Percentiles rank a stretch among this genome's conserved stretches.
Conservation (phyloP, 2,113 vertebrate genomes). For the Takifugu bimaculatus region DNA sequence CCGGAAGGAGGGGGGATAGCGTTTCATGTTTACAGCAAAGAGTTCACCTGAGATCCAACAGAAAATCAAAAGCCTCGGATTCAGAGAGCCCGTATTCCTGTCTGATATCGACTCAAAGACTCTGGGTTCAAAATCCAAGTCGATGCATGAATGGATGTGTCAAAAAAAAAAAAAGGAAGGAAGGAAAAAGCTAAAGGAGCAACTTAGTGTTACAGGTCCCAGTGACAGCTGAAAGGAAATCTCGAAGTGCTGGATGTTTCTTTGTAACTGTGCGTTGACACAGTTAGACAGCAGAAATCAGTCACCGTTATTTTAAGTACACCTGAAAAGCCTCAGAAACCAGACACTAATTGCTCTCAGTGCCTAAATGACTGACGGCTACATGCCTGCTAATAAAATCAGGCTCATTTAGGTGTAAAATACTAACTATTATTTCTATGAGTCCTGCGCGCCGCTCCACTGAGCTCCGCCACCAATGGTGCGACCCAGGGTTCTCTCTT, state of each 20-base stretch:
- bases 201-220: no score
- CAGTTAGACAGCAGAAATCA: background rate
- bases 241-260: no score
- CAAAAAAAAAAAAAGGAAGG: background rate
- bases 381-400: conserved; percentile 38
- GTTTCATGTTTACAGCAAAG: conserved; percentile 38
- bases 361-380: conserved; percentile 45
- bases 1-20: conserved; percentile 22
- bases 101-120: conserved; percentile 25
- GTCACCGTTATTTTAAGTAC: background rate
- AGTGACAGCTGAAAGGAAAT: no score
- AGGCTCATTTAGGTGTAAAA: conserved; percentile 57
- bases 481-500: conserved; percentile 36
- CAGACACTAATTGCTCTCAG: background rate
- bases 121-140: conserved; percentile 29
- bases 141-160: background rate
- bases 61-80: conserved; percentile 36
- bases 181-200: background rate
- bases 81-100: conserved; percentile 15
- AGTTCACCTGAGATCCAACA: conserved; percentile 38
- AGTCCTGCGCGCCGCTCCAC: conserved; percentile 38
- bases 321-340: background rate
- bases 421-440: conserved; percentile 27
- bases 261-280: no score
- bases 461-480: conserved; percentile 20